Evolutionary conservation across 2,113 vertebrate genomes (phyloP), one percentile per base, ranked within the genome.

Genomic region (Sula dactylatra): DNA sequence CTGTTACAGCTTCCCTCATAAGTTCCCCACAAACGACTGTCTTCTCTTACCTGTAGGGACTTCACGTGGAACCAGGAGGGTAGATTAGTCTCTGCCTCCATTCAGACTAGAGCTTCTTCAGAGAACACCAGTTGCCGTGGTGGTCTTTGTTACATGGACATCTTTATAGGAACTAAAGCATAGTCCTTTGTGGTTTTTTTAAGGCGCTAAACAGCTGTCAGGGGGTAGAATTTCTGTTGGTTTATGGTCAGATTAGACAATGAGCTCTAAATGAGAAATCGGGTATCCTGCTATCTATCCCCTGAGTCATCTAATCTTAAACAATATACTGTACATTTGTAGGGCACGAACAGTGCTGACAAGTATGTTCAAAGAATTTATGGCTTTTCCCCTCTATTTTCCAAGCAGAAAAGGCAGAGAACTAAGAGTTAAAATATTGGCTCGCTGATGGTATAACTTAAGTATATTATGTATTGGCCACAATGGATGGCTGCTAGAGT

Each of bases 191-290:
- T 83, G 73, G 4, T 15, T 21, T 52, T 78, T 69, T 73, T 24
- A 42, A 73, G 64, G 32, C 31, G 44, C 24, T 42, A 61, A 81
- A 70, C 32, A 64, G 61, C 61, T 89, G 66, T 76, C 34, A 7
- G 29, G 26, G 88, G 21, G 31, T 89, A 70, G 78, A 58, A 65
- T 82, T 74, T 90, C 64, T 84, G 1, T 87, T 95, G 80, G 49
- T 88, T 94, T 90, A 85, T 78, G 38, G 54, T 86, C n/a, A 62
- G 65, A 15, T 85, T 93, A 94, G 78, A 42, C 70, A 93, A 38
- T 58, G 82, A 92, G 42, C 56, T 94, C 70, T 91, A 59, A 90
- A 78, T 90, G 87, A 95, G 82, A 94, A 91, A 73, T 45, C 13
- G 2, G 40, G 16, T 66, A 38, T 76, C 69, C 38, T 58, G 47